These are phyloP conservation scores for Lophius americanus DNA, from an alignment of 2,797 vertebrate species.

Conservation along the genomic window DNA sequence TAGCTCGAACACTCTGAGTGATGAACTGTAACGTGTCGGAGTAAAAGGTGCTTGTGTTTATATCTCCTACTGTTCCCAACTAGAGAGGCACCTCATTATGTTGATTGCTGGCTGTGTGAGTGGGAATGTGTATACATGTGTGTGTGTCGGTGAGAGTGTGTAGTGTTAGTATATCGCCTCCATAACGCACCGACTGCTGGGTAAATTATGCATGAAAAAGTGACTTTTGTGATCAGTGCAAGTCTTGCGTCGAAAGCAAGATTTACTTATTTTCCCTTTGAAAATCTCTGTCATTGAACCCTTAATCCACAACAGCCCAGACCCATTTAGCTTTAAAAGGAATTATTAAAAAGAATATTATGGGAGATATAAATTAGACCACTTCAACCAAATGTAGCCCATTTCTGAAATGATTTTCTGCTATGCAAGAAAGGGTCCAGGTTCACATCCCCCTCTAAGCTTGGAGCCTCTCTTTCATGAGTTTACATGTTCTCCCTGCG, in stretches of 20 bases:
- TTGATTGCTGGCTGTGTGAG: conserved; percentile 42
- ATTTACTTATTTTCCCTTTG: conserved; percentile 2
- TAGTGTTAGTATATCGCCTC: conserved; percentile 2
- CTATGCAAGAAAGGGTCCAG: too few species aligned
- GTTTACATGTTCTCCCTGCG: too few species aligned
- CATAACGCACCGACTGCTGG: conserved; percentile 23
- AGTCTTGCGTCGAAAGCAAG: conserved; percentile 13
- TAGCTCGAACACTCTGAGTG: conserved; percentile 11
- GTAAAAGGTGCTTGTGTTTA: conserved; percentile 23
- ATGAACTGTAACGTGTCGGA: conserved; percentile 7
- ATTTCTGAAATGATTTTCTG: too few species aligned
- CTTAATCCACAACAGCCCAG: background rate
- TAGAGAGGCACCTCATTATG: conserved; percentile 61
- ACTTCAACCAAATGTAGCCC: too few species aligned
- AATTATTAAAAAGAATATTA: too few species aligned
- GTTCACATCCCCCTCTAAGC: too few species aligned
- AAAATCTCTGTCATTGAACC: conserved; percentile 11
- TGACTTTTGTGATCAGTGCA: conserved; percentile 46
- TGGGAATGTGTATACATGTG: background rate
- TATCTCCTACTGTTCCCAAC: conserved; percentile 43
- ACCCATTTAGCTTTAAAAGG: too few species aligned
- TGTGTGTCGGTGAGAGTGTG: background rate
- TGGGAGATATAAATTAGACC: too few species aligned
- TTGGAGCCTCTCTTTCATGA: too few species aligned
- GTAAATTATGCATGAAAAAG: conserved; percentile 48